Percentiles rank a stretch among this genome's conserved stretches.
These are phyloP conservation scores for Nannoperca australis DNA, from an alignment of 2,797 vertebrate genomes.

Conservation along the genomic window DNA sequence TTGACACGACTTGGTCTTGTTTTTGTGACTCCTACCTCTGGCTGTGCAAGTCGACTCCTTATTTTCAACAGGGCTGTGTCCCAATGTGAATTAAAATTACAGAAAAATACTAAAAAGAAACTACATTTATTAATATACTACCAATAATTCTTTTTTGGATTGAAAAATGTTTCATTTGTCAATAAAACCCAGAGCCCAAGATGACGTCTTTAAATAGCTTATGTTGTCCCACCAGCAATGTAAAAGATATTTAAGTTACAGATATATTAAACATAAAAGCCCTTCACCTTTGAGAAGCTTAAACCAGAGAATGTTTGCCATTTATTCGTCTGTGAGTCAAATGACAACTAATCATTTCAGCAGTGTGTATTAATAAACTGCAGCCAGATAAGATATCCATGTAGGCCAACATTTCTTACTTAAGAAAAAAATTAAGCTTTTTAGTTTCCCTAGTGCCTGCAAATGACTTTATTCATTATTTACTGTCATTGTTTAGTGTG, in stretches of 20 bases:
- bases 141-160: neutral
- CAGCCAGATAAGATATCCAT: neutral
- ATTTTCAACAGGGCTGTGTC: neutral
- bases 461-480: constrained; percentile 12
- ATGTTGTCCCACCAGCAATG: neutral
- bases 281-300: neutral
- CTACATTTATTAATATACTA: too few species aligned
- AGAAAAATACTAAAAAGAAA: neutral
- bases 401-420: neutral
- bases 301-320: neutral
- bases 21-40: neutral
- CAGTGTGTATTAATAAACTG: neutral
- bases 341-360: neutral
- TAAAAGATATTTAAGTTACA: neutral
- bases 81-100: neutral
- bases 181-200: neutral
- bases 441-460: neutral
- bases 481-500: constrained; percentile 1
- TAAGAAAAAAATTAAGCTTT: neutral
- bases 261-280: neutral
- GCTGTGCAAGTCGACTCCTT: neutral
- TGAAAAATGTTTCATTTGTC: neutral
- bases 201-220: neutral
- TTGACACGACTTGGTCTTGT: neutral
- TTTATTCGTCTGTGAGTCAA: neutral